Conservation (phyloP, 2,797 vertebrate genomes). For the Sphenopsis melanotis region DNA sequence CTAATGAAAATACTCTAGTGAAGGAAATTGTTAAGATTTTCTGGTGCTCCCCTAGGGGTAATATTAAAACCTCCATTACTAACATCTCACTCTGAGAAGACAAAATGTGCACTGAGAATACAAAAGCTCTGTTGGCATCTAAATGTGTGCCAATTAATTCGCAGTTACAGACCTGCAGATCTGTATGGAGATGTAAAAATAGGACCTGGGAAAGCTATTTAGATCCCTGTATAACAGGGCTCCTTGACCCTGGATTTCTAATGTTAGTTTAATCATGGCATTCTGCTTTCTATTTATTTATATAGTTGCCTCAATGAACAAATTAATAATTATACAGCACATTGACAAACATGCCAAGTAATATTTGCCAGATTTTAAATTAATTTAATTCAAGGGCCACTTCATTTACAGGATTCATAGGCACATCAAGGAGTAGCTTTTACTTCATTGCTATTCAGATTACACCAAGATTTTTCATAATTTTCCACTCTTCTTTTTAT, state of each 20-base stretch:
- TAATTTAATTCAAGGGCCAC: conserved; percentile 85
- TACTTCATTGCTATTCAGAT: conserved; percentile 76
- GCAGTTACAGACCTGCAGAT: conserved; percentile 72
- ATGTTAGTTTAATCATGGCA: conserved; percentile 79
- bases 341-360: conserved; percentile 82
- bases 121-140: conserved; percentile 80
- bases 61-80: conserved; percentile 81
- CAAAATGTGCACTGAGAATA: conserved; percentile 81
- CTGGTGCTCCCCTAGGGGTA: conserved; percentile 81
- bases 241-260: conserved; percentile 81
- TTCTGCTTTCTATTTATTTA: conserved; percentile 84
- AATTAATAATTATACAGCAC: conserved; percentile 86
- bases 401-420: conserved; percentile 81
- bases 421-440: conserved; percentile 75
- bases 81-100: conserved; percentile 80
- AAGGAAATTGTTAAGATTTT: conserved; percentile 86
- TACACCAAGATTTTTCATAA: conserved; percentile 71
- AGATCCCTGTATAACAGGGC: conserved; percentile 67
- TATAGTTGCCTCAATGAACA: conserved; percentile 82
- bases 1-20: conserved; percentile 85
- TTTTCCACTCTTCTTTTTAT: conserved; percentile 60
- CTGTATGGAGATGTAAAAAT: conserved; percentile 77
- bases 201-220: conserved; percentile 77
- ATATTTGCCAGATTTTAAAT: conserved; percentile 85
- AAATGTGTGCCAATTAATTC: conserved; percentile 81